Conservation (phyloP, 2,113 vertebrate genomes). For the Otocyon megalotis region DNA sequence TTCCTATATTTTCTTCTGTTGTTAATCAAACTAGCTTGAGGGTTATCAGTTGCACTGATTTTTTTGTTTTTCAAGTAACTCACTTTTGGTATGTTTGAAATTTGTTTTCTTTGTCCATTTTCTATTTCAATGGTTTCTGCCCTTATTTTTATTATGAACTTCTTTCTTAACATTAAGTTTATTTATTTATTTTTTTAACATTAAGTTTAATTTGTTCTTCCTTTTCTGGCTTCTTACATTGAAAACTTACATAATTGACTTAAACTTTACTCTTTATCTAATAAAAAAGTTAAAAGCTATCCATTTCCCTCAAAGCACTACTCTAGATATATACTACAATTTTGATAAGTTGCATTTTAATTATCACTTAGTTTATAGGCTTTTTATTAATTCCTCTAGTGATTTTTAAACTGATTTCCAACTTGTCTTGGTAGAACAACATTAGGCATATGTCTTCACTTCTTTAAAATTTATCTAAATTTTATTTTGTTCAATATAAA, state of each 20-base stretch:
- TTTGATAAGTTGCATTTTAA: background rate
- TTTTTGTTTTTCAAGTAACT: background rate
- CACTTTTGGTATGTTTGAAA: background rate
- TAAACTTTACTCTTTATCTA: background rate
- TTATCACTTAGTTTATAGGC: background rate
- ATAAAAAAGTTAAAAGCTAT: background rate
- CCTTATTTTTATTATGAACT: background rate
- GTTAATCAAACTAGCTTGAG: background rate
- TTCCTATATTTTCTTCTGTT: background rate
- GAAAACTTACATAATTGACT: background rate
- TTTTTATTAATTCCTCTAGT: background rate
- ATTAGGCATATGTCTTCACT: background rate
- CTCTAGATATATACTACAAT: background rate
- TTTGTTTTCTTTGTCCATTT: background rate
- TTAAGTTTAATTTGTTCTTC: background rate
- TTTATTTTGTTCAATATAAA: background rate
- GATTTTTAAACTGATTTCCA: conserved; percentile 22
- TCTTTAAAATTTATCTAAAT: background rate
- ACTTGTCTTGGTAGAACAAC: background rate
- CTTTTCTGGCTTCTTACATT: background rate
- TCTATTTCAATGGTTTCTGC: background rate
- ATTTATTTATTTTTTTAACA: background rate
- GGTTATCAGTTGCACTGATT: background rate
- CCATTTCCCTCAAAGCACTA: background rate
- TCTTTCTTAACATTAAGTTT: background rate